These are phyloP conservation scores for Suricata suricatta DNA, from an alignment of 2,113 vertebrate genomes.

Conservation along the genomic window DNA sequence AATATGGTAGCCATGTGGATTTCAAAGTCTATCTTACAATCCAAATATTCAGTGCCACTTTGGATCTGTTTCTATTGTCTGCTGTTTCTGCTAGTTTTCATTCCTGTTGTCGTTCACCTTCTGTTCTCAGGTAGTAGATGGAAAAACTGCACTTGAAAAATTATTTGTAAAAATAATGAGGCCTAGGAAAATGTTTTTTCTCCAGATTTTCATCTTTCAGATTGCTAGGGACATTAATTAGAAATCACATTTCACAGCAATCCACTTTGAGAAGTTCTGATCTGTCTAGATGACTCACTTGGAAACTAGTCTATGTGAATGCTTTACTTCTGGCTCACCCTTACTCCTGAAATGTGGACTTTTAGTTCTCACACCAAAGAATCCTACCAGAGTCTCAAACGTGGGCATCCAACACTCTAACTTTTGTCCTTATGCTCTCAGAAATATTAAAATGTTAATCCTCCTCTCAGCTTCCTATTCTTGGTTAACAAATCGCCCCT, in stretches of 20 bases:
- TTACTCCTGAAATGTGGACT: background rate
- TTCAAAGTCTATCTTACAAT: background rate
- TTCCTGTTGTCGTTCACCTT: background rate
- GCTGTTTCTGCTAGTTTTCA: background rate
- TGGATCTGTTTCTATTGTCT: background rate
- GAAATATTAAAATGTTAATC: background rate
- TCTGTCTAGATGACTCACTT: background rate
- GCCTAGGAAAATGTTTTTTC: background rate
- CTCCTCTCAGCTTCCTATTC: background rate
- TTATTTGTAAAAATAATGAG: background rate
- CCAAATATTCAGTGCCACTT: background rate
- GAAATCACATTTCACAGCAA: background rate
- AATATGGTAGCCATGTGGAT: background rate
- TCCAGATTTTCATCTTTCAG: background rate
- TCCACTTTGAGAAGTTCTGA: background rate
- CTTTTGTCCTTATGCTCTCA: background rate
- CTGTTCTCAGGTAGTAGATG: background rate
- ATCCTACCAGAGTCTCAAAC: background rate
- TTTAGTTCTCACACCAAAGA: background rate
- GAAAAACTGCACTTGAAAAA: background rate
- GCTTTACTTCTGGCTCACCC: background rate
- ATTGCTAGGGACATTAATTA: background rate
- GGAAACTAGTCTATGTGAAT: background rate
- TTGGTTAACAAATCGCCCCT: background rate
- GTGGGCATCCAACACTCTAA: background rate